Base-by-base conservation (phyloP, 2,888 invertebrate species). In the Silvanus unidentatus region DNA sequence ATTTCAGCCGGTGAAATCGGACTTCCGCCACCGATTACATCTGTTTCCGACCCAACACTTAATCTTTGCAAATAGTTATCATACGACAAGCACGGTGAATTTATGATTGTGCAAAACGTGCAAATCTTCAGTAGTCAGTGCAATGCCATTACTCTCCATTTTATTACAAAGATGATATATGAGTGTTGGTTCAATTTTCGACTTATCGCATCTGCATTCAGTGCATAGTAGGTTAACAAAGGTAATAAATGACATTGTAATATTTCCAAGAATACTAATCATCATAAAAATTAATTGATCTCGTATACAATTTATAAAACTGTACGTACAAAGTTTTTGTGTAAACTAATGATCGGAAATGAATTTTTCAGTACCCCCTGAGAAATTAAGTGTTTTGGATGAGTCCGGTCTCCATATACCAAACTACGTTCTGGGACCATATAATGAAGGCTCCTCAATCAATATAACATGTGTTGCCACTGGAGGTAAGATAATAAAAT, bases 391-490 rank as follows among this genome's bases (percentile, higher is more conserved):
- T 68, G 85, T 91, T 58, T 75, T 88, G 62, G 84, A 88, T 66
- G 85, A 86, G 63, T 84, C 82, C 62, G 88, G 88, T 36, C 77
- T 78, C 34, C 80, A 85, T 63, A 84, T 89, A 60, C 82, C 82
- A 36, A 80, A 84, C 64, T 83, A 87, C 60, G 82, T 81, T 52
- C 80, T 90, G 50, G 90, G 91, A 6, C 90, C 91, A 8, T 92
- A 88, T 75, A 88, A 84, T 69, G 86, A 91, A 69, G 91, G 90
- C 39, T 81, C 86, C 46, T 81, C 84, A 28, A 79, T 91, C 49
- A 83, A 86, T 66, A 84, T 92, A 53, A 85, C 86, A 57, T 92
- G 92, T 72, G 87, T 89, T 57, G 86, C 87, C 49, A 83, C 83
- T 58, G 90, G 89, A 75, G 91, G 91, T 90, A 77, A 77, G 80